Base-by-base conservation (phyloP, 1,140 invertebrate genomes). In the Acyrthosiphon pisum region DNA sequence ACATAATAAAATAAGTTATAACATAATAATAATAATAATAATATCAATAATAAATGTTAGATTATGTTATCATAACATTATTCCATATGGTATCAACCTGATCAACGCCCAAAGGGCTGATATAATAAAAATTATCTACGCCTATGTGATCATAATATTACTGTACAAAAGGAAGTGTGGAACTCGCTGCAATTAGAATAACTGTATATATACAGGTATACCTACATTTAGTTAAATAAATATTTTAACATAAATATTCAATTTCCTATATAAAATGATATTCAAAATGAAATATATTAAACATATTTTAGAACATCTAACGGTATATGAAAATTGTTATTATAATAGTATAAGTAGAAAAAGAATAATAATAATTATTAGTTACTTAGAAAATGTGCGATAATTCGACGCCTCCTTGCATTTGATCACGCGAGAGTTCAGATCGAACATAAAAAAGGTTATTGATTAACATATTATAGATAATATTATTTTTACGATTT, bases 401-500 rank as follows among this genome's bases (percentile, higher is more conserved):
- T 18, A 76, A 23, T 53, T 30, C 9, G 8, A 60, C 56, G n/a
- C 14, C 60, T 76, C 6, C 30, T 76, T 35, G 11, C 14, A n/a
- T 76, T 76, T 76, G 4, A 76, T n/a, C n/a, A 18, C 14, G 30
- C 14, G 30, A 6, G 60, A n/a, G 60, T n/a, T 68, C 30, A 76
- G 60, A 18, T 1, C 60, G 3, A 14, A 76, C 60, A 76, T 76
- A n/a, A n/a, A 68, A 30, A 68, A 68, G 30, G 60, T n/a, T 22
- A 50, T 50, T 7, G 1, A n/a, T 76, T n/a, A 76, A 76, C 14
- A 18, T 68, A 60, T 30, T 30, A 53, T 22, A 53, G 50, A 20
- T 53, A 53, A 76, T 76, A 76, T 76, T 76, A 35, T n/a, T 76
- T 76, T 76, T 76, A 76, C n/a, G 30, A n/a, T 76, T 68, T 60